Evolutionary conservation across 1,140 invertebrate genomes (phyloP).

Genomic region (Atopsyche davidsoni): DNA sequence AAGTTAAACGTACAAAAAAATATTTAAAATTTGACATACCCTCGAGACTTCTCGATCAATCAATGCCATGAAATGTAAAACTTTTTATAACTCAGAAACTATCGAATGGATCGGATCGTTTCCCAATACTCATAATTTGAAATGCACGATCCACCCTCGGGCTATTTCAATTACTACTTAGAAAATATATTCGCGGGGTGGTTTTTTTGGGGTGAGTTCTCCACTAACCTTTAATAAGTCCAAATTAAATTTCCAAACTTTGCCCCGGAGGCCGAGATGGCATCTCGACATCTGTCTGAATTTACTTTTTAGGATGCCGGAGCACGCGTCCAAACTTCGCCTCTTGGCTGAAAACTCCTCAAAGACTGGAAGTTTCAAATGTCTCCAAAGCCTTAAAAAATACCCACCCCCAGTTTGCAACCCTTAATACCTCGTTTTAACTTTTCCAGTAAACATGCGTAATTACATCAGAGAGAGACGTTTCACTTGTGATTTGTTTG

Average conservation of each 20-base stretch:
- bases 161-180: conserved; percentile 9
- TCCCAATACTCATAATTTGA: conserved; percentile 2
- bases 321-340: conserved; percentile 1
- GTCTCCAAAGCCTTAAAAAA: no score
- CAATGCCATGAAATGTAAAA: no score
- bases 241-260: conserved; percentile 22
- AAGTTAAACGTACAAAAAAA: neutral
- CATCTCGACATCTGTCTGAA: conserved; percentile 4
- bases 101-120: neutral
- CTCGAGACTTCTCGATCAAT: no score
- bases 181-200: conserved; percentile 6
- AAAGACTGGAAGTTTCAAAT: no score
- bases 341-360: no score
- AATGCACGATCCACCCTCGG: neutral
- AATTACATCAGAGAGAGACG: no score
- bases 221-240: conserved; percentile 22
- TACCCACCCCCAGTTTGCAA: no score
- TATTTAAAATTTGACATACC: neutral
- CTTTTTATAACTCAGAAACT: neutral
- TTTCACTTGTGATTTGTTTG: no score
- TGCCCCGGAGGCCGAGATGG: conserved; percentile 5
- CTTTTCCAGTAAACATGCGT: no score
- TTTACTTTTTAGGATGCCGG: neutral
- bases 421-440: no score
- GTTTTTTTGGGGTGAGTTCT: neutral